These are phyloP conservation scores for Cephus spinipes DNA, from an alignment of 2,888 invertebrate species.

Conservation along the genomic window DNA sequence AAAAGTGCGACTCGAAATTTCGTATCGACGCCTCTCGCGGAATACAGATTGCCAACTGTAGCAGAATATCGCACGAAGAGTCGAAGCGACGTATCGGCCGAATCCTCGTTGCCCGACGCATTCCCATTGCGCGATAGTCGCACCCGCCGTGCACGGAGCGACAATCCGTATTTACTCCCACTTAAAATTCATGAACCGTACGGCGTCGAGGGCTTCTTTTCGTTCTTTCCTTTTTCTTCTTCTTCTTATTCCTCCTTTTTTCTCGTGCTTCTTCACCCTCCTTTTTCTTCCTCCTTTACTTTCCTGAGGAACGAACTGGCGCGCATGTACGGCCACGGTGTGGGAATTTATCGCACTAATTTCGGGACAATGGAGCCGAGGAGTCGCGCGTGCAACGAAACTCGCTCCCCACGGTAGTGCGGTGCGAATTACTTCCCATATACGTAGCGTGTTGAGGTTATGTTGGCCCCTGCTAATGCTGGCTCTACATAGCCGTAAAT, in stretches of 20 bases:
- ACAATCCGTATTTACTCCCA: slow-evolving; percentile 25
- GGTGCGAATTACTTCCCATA: slow-evolving; percentile 52
- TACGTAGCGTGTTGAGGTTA: slow-evolving; percentile 45
- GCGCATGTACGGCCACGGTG: slow-evolving; percentile 17
- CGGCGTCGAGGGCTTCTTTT: slow-evolving; percentile 5
- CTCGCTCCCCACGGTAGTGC: slow-evolving; percentile 13
- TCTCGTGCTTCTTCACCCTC: slow-evolving; percentile 30
- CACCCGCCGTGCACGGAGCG: slow-evolving; percentile 20
- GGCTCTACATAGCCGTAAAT: slow-evolving; percentile 51
- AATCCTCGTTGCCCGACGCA: too few relatives aligned
- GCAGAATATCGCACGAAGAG: too few relatives aligned
- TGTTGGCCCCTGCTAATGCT: slow-evolving; percentile 43
- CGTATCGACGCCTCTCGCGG: too few relatives aligned
- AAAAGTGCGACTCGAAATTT: too few relatives aligned
- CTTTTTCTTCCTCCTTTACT: slow-evolving; percentile 13
- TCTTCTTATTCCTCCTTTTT: neutral
- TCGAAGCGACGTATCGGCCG: too few relatives aligned
- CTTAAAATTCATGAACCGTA: slow-evolving; percentile 30
- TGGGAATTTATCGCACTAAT: slow-evolving; percentile 53
- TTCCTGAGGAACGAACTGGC: slow-evolving; percentile 8
- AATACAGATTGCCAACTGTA: too few relatives aligned
- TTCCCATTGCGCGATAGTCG: slow-evolving; percentile 6
- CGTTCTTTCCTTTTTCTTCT: neutral
- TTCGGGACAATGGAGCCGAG: slow-evolving; percentile 48
- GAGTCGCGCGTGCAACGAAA: slow-evolving; percentile 6